phyloP scores from a whole-genome alignment of 2,113 vertebrate species.

The Oreochromis spilurus region DNA sequence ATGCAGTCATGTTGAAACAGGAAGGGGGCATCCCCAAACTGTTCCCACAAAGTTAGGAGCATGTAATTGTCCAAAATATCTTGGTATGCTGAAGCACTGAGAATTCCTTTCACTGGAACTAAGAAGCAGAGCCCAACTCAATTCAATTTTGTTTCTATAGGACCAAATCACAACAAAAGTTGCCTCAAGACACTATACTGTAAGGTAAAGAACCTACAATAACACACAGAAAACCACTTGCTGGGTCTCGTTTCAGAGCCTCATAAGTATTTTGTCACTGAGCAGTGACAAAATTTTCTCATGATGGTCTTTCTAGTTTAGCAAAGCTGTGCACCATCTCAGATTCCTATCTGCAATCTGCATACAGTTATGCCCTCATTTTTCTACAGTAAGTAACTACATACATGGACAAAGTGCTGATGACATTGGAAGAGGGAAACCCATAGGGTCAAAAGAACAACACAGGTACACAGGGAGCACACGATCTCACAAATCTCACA shows the following conservation, averaged over 20 bases:
- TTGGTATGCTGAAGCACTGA: neutral
- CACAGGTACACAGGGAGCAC: neutral
- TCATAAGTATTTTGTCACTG: neutral
- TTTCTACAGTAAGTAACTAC: neutral
- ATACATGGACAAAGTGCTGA: neutral
- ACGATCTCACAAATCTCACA: neutral
- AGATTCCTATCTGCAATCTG: neutral
- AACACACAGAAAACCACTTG: neutral
- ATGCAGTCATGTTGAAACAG: neutral
- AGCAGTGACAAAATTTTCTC: neutral
- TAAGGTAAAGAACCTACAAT: neutral
- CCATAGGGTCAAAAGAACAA: neutral
- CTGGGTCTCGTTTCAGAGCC: neutral
- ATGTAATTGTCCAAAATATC: neutral
- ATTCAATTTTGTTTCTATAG: neutral
- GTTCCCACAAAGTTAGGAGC: neutral
- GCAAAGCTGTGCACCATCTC: neutral
- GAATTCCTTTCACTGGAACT: neutral
- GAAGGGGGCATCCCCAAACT: neutral
- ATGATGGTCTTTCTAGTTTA: neutral
- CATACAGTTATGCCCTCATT: neutral
- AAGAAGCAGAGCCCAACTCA: neutral
- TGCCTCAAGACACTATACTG: neutral
- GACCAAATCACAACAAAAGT: neutral
- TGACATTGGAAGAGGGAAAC: neutral